Percentiles rank a stretch among this genome's conserved stretches.
Evolutionary conservation across 2,888 invertebrate genomes (phyloP).

Genomic region (Agrilus mali): DNA sequence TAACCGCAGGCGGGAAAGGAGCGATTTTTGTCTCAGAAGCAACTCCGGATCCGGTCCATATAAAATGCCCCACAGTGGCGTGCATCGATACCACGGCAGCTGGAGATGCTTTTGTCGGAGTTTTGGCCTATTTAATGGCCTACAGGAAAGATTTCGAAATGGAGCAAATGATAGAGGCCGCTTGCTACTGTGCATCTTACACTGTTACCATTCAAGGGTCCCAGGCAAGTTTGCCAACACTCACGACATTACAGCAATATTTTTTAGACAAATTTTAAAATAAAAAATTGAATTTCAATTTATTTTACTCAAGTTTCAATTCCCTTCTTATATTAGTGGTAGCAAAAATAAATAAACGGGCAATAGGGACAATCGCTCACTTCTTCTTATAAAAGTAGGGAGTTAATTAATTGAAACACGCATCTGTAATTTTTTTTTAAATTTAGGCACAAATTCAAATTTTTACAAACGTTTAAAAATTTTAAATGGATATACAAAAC

Average conservation of each 20-base stretch:
- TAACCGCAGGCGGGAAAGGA: conserved; percentile 77
- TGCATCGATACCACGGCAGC: conserved; percentile 89
- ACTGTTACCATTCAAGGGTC: conserved; percentile 75
- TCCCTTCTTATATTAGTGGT: too few species aligned
- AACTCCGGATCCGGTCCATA: conserved; percentile 38
- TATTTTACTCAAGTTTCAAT: too few species aligned
- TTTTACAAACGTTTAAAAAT: too few species aligned
- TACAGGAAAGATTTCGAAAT: conserved; percentile 45
- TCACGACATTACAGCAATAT: neutral
- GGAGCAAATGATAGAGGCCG: conserved; percentile 54
- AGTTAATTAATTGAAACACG: too few species aligned
- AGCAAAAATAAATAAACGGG: too few species aligned
- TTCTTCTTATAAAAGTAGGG: too few species aligned
- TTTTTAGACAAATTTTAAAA: neutral
- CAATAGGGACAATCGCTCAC: too few species aligned
- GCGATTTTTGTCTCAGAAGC: conserved; percentile 49
- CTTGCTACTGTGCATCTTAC: conserved; percentile 64
- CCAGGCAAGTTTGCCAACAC: conserved; percentile 52
- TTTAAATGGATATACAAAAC: too few species aligned
- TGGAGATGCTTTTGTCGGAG: conserved; percentile 92
- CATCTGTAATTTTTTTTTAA: too few species aligned
- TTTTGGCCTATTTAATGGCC: conserved; percentile 68
- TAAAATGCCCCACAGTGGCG: conserved; percentile 49
- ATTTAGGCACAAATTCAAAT: too few species aligned
- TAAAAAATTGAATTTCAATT: neutral